Conservation (phyloP, 2,113 vertebrate genomes). For the Orcinus orca region DNA sequence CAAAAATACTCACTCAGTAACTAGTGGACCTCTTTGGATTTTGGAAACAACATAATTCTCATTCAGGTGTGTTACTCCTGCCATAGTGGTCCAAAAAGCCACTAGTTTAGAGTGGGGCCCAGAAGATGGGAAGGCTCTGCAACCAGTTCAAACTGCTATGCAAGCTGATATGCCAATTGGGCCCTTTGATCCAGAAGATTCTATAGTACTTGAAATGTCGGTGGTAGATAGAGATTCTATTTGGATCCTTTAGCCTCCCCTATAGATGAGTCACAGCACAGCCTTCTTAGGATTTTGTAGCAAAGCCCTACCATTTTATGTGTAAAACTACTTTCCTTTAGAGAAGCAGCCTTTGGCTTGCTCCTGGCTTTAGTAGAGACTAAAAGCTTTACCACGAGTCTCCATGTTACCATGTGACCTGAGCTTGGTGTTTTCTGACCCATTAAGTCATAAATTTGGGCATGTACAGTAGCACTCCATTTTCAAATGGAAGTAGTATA, state of each 20-base stretch:
- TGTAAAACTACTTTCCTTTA: background rate
- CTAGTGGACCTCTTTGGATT: background rate
- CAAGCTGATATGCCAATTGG: background rate
- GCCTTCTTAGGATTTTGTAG: background rate
- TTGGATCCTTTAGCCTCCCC: background rate
- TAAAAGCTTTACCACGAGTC: background rate
- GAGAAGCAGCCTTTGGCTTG: background rate
- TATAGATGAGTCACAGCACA: background rate
- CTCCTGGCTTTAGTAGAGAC: background rate
- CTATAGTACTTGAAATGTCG: background rate
- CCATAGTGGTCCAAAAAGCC: background rate
- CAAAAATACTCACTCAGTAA: background rate
- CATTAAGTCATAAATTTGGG: background rate
- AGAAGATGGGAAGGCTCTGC: background rate
- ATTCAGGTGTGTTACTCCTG: background rate
- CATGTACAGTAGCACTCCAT: background rate
- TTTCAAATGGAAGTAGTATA: background rate
- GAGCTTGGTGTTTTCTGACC: background rate
- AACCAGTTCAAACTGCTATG: background rate
- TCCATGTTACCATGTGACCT: background rate
- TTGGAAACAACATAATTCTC: background rate
- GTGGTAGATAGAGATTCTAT: background rate
- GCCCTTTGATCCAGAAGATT: background rate
- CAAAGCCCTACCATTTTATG: background rate
- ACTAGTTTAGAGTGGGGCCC: background rate